These are phyloP conservation scores for Philaethria dido DNA, from an alignment of 2,888 invertebrate genomes.

Conservation along the genomic window DNA sequence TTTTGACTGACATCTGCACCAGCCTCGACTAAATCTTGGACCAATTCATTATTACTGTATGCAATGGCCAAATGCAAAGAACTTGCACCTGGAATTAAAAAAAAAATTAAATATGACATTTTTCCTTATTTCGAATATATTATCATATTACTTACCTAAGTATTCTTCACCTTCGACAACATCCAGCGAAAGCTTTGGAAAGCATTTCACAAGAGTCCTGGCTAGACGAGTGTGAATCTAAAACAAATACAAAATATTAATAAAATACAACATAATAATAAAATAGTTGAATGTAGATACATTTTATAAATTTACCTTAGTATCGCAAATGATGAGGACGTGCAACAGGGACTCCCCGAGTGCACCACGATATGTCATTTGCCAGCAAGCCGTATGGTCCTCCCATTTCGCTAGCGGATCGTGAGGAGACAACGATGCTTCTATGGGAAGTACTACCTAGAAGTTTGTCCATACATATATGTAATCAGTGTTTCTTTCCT, in stretches of 20 bases:
- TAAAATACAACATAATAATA: neutral
- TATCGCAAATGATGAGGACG: conserved; percentile 97
- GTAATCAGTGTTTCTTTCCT: neutral
- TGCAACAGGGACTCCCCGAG: conserved; percentile 97
- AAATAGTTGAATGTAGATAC: too few species aligned
- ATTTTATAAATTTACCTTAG: conserved; percentile 82
- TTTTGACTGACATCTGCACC: conserved; percentile 96
- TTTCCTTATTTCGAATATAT: too few species aligned
- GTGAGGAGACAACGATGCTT: conserved; percentile 92
- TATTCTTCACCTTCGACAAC: conserved; percentile 99
- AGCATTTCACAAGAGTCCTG: conserved; percentile 94
- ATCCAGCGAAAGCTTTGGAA: conserved; percentile 95
- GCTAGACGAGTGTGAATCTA: conserved; percentile 91
- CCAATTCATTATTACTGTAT: conserved; percentile 97
- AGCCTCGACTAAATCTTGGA: conserved; percentile 95
- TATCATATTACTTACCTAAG: conserved; percentile 84
- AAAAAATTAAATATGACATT: neutral
- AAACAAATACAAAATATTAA: conserved; percentile 44
- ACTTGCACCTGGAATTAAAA: conserved; percentile 88
- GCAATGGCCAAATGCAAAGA: conserved; percentile 98
- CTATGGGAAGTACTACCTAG: conserved; percentile 92
- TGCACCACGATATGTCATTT: conserved; percentile 97
- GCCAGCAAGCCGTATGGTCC: conserved; percentile 98
- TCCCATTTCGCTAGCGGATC: conserved; percentile 95
- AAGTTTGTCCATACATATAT: conserved; percentile 9